These are phyloP conservation scores for Hemicordylus capensis DNA, from an alignment of 2,113 vertebrate species.

Conservation along the genomic window DNA sequence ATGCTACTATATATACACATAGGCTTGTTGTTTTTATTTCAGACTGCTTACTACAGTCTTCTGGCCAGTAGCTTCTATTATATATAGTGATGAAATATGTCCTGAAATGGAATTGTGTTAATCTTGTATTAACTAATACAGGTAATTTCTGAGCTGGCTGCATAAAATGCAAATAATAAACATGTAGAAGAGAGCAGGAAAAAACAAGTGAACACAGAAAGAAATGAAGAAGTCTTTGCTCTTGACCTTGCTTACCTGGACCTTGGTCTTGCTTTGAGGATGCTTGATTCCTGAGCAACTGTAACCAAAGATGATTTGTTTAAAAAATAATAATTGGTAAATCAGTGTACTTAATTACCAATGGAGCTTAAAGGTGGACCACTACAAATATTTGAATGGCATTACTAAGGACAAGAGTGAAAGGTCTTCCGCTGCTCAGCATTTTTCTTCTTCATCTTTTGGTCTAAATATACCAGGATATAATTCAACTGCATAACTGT, in stretches of 20 bases:
- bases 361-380: not conserved
- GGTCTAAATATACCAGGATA: not conserved
- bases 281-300: constrained; percentile 77
- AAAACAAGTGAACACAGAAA: not conserved
- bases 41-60: not conserved
- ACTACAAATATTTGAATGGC: not conserved
- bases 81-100: rapidly evolving
- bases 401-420: not conserved
- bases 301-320: constrained; percentile 67
- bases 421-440: not conserved
- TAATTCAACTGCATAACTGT: not conserved
- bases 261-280: constrained; percentile 79
- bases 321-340: constrained; percentile 38
- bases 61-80: not conserved
- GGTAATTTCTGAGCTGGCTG: constrained; percentile 3
- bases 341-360: not conserved
- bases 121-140: not conserved
- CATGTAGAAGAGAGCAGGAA: not conserved
- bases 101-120: not conserved
- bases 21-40: not conserved
- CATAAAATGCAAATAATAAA: not conserved
- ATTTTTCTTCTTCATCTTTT: not conserved
- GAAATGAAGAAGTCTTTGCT: not conserved
- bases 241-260: constrained; percentile 71
- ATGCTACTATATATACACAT: not conserved